Percentiles rank a stretch among this genome's conserved stretches.
Evolutionary conservation across 2,797 vertebrate species (phyloP).

Genomic region (Enoplosus armatus): DNA sequence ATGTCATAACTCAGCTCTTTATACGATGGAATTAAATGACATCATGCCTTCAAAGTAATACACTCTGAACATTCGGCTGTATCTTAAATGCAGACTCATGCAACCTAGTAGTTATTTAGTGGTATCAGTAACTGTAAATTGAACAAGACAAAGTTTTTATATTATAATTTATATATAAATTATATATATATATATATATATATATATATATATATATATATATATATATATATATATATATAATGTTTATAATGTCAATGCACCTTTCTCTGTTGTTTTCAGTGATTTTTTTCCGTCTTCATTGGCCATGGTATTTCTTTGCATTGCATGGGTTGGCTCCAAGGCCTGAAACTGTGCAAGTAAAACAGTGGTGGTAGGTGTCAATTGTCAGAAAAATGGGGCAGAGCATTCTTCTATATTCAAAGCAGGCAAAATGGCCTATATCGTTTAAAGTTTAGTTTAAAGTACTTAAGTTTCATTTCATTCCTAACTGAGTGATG

Average conservation of each 20-base stretch:
- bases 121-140: neutral
- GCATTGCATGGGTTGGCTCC: neutral
- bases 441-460: constrained; percentile 27
- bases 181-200: neutral
- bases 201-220: neutral
- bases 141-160: neutral
- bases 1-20: neutral
- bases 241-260: neutral
- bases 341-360: neutral
- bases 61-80: neutral
- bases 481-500: no score
- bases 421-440: neutral
- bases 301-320: neutral
- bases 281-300: neutral
- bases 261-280: neutral
- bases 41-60: neutral
- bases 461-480: constrained; percentile 40
- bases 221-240: neutral
- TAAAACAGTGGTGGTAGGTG: neutral
- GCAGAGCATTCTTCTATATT: neutral
- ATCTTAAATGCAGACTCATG: neutral
- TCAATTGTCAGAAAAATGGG: neutral
- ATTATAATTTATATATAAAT: neutral
- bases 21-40: neutral
- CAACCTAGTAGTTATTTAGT: neutral